Evolutionary conservation across 2,888 invertebrate genomes (phyloP).

Genomic region (Perizoma flavofasciatum): DNA sequence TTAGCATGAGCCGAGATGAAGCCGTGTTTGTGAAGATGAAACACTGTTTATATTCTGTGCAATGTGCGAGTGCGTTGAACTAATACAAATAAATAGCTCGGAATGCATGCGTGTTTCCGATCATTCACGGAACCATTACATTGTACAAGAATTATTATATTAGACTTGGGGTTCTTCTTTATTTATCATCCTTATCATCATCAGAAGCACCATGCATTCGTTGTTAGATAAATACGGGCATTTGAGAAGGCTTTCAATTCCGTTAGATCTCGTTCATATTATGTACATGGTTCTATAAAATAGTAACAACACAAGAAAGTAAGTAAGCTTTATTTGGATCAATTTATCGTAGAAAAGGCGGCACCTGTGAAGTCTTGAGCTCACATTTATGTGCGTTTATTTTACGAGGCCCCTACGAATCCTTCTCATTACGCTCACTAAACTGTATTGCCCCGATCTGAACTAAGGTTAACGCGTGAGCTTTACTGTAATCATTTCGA

Average conservation of each 20-base stretch:
- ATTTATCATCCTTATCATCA: no score
- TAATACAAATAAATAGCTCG: slow-evolving; percentile 63
- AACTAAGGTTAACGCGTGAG: slow-evolving; percentile 42
- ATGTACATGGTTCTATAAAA: slow-evolving; percentile 16
- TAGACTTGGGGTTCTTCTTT: neutral
- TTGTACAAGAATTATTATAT: slow-evolving; percentile 34
- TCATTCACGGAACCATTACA: slow-evolving; percentile 63
- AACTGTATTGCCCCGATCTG: slow-evolving; percentile 53
- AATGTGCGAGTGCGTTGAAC: slow-evolving; percentile 62
- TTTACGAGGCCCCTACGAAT: slow-evolving; percentile 45
- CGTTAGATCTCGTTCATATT: slow-evolving; percentile 6
- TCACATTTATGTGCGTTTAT: slow-evolving; percentile 37
- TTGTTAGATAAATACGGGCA: neutral
- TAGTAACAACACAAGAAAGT: slow-evolving; percentile 21
- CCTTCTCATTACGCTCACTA: slow-evolving; percentile 47
- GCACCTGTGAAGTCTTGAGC: slow-evolving; percentile 35
- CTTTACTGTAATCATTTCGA: slow-evolving; percentile 51
- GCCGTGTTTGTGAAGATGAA: neutral
- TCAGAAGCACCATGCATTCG: no score
- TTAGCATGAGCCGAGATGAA: neutral
- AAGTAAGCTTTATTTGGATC: slow-evolving; percentile 30
- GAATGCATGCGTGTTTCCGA: slow-evolving; percentile 59
- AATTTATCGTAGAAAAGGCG: slow-evolving; percentile 36
- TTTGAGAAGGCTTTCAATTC: slow-evolving; percentile 8
- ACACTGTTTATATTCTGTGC: slow-evolving; percentile 10